Conservation (phyloP, 2,113 vertebrate genomes). For the Zosterops japonicus region DNA sequence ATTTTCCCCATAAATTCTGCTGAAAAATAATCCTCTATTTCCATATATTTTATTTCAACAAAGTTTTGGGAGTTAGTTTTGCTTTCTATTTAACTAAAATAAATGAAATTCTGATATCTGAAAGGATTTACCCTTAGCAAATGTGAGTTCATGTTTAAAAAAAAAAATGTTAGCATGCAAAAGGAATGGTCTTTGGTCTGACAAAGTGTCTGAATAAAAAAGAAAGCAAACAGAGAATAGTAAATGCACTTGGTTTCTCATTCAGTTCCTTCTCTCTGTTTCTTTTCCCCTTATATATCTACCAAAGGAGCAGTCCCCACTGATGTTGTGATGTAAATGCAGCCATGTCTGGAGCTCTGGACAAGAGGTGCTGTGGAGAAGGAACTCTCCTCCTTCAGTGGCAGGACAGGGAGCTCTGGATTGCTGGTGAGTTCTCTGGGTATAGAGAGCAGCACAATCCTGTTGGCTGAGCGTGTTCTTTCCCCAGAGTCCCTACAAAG, state of each 20-base stretch:
- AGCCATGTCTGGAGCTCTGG: not conserved
- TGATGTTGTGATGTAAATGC: not conserved
- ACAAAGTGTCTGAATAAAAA: not conserved
- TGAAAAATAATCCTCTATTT: not conserved
- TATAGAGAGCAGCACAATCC: rapidly evolving
- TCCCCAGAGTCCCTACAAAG: not conserved
- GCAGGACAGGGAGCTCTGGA: not conserved
- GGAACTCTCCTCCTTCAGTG: not conserved
- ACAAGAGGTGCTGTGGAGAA: not conserved
- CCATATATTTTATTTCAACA: not conserved
- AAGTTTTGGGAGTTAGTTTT: not conserved
- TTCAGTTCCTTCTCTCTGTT: not conserved
- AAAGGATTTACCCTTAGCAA: not conserved
- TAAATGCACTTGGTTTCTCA: not conserved
- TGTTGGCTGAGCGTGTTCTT: not conserved
- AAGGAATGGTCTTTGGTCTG: not conserved
- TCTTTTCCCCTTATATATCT: not conserved
- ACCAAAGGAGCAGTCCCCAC: not conserved
- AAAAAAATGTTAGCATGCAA: not conserved
- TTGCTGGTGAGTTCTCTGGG: not conserved
- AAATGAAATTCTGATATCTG: not conserved
- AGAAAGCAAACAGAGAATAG: not conserved
- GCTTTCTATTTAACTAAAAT: not conserved
- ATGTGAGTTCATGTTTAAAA: not conserved
- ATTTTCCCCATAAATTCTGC: not conserved